Evolutionary conservation across 2,888 invertebrate species (phyloP), one percentile per base, ranked within the genome.

Genomic region (Hypselothyrea guttata): DNA sequence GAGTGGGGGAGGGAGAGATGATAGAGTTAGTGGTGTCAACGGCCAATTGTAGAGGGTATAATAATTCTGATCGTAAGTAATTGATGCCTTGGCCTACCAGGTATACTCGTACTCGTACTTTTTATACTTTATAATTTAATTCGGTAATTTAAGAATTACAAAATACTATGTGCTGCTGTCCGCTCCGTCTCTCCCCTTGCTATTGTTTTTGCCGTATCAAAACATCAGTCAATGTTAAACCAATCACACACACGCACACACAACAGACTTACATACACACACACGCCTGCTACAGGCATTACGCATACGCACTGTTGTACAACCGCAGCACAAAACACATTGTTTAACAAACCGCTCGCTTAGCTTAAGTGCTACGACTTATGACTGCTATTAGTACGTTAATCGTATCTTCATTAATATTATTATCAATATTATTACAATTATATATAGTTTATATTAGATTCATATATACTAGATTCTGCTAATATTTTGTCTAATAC

Each of bases 401-500:
- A 65, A 48, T 54, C 58, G 48, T 60, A 60, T 56, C 44, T 60
- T 64, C 52, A 49, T n/a, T n/a, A 31, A 54, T 31, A 30, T 18
- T 48, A 49, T 51, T 59, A 28, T 56, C 51, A 51, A 22, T 22
- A 22, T 22, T 40, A 58, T 52, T 62, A 61, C 45, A 66, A 52
- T 63, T 71, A 74, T 55, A 55, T 48, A 52, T 55, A 48, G 42
- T 40, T 34, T 51, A 46, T 67, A 37, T 48, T n/a, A n/a, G n/a
- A n/a, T n/a, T n/a, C n/a, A 18, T 58, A 31, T 59, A 13, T 53
- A 27, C n/a, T 58, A 15, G 66, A 57, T 76, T 75, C 56, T 64
- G 68, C 68, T 82, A 82, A 64, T 64, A 68, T 75, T 78, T 83
- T 59, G 46, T 65, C 82, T 77, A 82, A 71, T 74, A 67, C 78